phyloP scores from a whole-genome alignment of 2,888 invertebrate species.

The Himalopsyche kuldschensis region DNA sequence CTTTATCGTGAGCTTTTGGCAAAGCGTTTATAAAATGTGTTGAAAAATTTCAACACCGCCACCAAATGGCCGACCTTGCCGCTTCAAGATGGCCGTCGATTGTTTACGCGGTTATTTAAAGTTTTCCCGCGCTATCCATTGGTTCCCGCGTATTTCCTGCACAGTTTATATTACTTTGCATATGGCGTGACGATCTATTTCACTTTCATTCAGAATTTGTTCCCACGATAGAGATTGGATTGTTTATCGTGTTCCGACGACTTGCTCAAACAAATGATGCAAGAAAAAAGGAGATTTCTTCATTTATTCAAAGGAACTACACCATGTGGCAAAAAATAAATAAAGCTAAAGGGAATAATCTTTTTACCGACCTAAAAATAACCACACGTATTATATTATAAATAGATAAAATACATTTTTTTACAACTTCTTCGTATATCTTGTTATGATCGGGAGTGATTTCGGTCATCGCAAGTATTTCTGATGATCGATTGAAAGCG shows the following conservation, averaged over 20 bases:
- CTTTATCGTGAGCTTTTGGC: not conserved
- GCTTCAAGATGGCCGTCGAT: conserved; percentile 17
- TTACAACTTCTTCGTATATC: too few relatives aligned
- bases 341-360: too few relatives aligned
- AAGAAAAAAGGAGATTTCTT: too few relatives aligned
- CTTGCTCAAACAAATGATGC: not conserved
- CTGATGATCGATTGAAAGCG: too few relatives aligned
- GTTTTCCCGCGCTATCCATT: conserved; percentile 18
- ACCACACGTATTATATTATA: too few relatives aligned
- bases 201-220: not conserved
- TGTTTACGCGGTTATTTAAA: conserved; percentile 16
- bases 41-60: not conserved
- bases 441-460: too few relatives aligned
- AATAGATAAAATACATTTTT: too few relatives aligned
- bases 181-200: not conserved
- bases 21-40: not conserved
- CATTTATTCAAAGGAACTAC: too few relatives aligned
- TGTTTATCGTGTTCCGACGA: not conserved
- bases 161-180: not conserved
- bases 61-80: conserved; percentile 26
- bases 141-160: conserved; percentile 8
- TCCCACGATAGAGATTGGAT: not conserved
- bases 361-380: too few relatives aligned
- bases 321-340: too few relatives aligned
- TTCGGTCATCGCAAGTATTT: too few relatives aligned